A percentile compares a stretch with the other conserved stretches of the same genome.
Evolutionary conservation across 2,113 vertebrate species (phyloP).

Genomic region (Hassar affinis): DNA sequence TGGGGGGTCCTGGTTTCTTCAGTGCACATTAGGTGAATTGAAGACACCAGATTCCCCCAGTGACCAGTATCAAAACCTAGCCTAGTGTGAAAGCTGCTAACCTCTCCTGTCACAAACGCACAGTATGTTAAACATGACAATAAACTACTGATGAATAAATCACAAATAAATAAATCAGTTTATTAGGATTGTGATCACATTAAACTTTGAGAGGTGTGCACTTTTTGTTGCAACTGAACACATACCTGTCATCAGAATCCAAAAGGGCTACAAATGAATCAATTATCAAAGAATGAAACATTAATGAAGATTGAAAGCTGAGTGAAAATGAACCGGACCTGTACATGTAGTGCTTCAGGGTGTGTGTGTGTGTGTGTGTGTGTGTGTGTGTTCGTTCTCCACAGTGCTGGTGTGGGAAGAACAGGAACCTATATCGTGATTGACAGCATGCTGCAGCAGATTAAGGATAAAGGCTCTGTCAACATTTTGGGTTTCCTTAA

Average conservation of each 20-base stretch:
- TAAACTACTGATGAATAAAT: too few species aligned
- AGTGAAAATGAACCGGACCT: background rate
- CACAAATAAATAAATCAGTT: background rate
- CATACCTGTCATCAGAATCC: background rate
- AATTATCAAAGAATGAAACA: background rate
- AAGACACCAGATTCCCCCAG: too few species aligned
- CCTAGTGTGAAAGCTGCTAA: too few species aligned
- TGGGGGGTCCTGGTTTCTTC: too few species aligned
- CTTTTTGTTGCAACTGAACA: background rate
- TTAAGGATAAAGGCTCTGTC: slow-evolving; percentile 90
- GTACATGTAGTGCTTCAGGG: background rate
- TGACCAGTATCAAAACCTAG: too few species aligned
- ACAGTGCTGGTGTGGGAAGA: slow-evolving; percentile 90
- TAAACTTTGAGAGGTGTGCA: background rate
- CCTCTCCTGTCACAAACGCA: too few species aligned
- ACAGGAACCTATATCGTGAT: slow-evolving; percentile 94
- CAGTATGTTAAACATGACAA: too few species aligned
- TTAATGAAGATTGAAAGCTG: background rate
- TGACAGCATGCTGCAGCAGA: slow-evolving; percentile 95
- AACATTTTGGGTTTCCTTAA: slow-evolving; percentile 92
- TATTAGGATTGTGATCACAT: background rate
- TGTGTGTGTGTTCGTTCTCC: slow-evolving; percentile 49
- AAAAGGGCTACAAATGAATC: background rate
- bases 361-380: slow-evolving; percentile 5
- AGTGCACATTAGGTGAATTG: too few species aligned